Evolutionary conservation across 2,113 vertebrate species (phyloP).

Genomic region (Phainopepla nitens): DNA sequence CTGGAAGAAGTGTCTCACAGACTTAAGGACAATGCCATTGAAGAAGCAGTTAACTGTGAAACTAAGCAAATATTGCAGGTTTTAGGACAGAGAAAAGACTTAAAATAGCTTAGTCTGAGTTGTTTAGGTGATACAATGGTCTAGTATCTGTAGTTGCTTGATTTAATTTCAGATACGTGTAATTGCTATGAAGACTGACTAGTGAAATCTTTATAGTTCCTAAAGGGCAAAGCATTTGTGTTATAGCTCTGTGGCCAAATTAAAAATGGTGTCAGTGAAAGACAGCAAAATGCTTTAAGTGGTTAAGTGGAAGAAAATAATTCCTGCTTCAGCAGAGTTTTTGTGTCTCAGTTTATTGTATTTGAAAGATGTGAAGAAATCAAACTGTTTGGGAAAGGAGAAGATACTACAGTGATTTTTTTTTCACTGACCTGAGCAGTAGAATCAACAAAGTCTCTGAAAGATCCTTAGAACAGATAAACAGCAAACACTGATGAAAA

Average conservation of each 20-base stretch:
- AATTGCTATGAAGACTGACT: not conserved
- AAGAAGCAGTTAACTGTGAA: constrained; percentile 2
- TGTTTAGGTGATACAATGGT: not conserved
- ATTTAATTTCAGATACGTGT: constrained; percentile 49
- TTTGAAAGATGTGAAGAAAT: not conserved
- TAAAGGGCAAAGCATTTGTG: not conserved
- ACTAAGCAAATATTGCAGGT: constrained; percentile 23
- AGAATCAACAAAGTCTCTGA: not conserved
- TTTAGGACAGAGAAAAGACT: constrained; percentile 6
- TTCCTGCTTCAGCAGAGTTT: not conserved
- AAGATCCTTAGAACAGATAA: not conserved
- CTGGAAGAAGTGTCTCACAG: not conserved
- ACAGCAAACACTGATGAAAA: not conserved
- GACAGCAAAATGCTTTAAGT: not conserved
- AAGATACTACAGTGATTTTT: not conserved
- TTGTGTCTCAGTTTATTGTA: not conserved
- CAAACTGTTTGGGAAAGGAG: not conserved
- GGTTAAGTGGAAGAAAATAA: not conserved
- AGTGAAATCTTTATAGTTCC: not conserved
- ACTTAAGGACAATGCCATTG: not conserved
- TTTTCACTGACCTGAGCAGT: not conserved
- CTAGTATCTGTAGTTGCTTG: not conserved
- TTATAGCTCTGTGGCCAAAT: not conserved
- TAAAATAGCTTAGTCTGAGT: not conserved
- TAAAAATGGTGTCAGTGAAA: constrained; percentile 3